Evolutionary conservation across 2,888 invertebrate genomes (phyloP), one percentile per base, ranked within the genome.

Genomic region (Scaeva pyrastri): DNA sequence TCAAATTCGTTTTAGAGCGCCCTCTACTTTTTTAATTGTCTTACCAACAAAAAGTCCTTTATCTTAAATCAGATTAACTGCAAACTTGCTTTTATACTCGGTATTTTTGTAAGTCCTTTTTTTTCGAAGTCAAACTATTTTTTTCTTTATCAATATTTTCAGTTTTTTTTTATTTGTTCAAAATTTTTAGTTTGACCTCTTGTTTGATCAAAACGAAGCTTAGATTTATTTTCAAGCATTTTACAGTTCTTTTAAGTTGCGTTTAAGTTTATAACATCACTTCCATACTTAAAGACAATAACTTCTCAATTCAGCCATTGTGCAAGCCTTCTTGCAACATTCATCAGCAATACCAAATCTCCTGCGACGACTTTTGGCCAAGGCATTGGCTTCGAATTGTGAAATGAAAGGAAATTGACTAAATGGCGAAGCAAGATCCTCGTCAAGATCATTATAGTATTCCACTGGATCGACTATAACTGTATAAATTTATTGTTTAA

Each of bases 311-410:
- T 91, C 90, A 0, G 7, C 19, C 5, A 56, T 66, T 36, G 88
- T 66, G 70, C 91, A 91, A 1, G 88, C 23, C 36, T 90, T 90
- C 3, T 26, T 26, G 77, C 91, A 91, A 48, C 91, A 91, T 39
- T 91, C 90, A 31, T 91, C 90, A 60, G 87, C 78, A 60, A 90
- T 77, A 5, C 89, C 89, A 16, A 88, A 75, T 2, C 91, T 89
- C 12, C 90, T 89, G 5, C 89, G 88, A 4, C 91, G 89, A 3
- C 88, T 89, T 23, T 90, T 87, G 19, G 90, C 58, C 82, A 90
- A 41, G 1, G 87, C 74, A 14, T 85, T 75, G 2, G 87, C 85
- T 7, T 88, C 85, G 11, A 89, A 66, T 2, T 76, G 72, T 0
- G 81, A 85, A 19, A 91, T 64, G 21, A 91, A 87, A 0, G 90